Base-by-base conservation (phyloP, 2,797 vertebrate genomes). In the Yasuhikotakia modesta region DNA sequence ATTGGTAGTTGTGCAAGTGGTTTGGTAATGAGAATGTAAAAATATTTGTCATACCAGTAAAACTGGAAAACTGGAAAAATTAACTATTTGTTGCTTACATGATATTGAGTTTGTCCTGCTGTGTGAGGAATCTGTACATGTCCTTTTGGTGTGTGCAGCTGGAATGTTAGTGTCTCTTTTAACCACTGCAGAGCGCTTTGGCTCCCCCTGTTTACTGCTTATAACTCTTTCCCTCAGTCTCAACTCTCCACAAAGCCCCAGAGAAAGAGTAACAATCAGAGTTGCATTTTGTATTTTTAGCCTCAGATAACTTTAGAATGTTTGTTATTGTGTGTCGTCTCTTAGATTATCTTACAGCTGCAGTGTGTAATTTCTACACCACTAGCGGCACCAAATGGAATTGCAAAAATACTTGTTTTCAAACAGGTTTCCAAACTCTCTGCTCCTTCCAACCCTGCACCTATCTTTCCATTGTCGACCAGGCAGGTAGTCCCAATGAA, bases 141-240 rank as follows among this genome's bases (percentile, higher is more conserved):
- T 75, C 32, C 63, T 45, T n/a, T 75, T 75, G 13, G 27, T 17
- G 50, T 67, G 50, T 76, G 22, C 65, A 50, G 24, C 22, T 69
- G 65, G 39, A 76, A 76, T 35, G 22, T 4, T 13, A 35, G 24
- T 58, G 13, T 52, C 5, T 60, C 13, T n/a, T 57, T 39, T 17
- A 76, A 16, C 24, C 61, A 27, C 52, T 68, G 24, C 65, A 11
- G 50, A 67, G 39, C 3, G 52, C 13, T 60, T 76, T 69, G 55
- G 65, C 74, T 58, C 53, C 64, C 64, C 39, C 30, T 65, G 46
- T 21, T 74, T 64, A 52, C 45, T 58, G 55, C 21, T 4, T 32
- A 32, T 68, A 76, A 30, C 35, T 27, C 4, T 6, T 46, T 75
- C 2, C 30, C 30, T 73, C 2, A 48, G 63, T 45, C n/a, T 19